Conservation (phyloP, 1,140 invertebrate genomes). For the Antheraea mylitta region DNA sequence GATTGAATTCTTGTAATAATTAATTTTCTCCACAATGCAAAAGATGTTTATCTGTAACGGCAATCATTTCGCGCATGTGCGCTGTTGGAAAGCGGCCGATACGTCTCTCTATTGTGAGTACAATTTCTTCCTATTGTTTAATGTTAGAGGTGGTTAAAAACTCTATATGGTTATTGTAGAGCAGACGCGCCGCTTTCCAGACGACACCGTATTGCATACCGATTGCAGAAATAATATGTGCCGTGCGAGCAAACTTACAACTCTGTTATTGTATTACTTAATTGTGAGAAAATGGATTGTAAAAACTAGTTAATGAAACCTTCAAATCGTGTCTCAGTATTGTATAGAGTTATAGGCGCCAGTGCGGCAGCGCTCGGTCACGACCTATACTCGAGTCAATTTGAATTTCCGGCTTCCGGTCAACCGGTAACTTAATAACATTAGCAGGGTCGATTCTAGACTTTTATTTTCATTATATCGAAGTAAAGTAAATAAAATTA, state of each 20-base stretch:
- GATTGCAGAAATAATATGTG: neutral
- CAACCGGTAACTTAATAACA: neutral
- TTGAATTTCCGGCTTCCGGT: neutral
- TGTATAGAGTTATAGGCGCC: conserved; percentile 21
- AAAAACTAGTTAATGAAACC: conserved; percentile 25
- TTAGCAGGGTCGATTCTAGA: neutral
- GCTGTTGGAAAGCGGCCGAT: conserved; percentile 61
- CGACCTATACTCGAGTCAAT: neutral
- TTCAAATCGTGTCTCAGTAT: conserved; percentile 28
- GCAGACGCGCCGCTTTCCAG: conserved; percentile 21
- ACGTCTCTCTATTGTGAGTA: conserved; percentile 52
- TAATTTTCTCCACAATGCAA: conserved; percentile 71
- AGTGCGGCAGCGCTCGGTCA: neutral
- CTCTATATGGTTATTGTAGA: conserved; percentile 36
- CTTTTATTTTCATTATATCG: conserved; percentile 5
- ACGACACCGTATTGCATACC: conserved; percentile 3
- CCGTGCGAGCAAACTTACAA: conserved; percentile 1
- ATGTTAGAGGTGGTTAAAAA: conserved; percentile 43
- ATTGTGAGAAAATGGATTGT: conserved; percentile 20
- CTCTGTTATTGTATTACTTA: neutral
- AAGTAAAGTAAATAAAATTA: neutral
- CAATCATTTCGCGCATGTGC: conserved; percentile 47
- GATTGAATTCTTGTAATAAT: conserved; percentile 52
- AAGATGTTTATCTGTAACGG: conserved; percentile 63
- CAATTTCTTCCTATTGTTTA: conserved; percentile 72